phyloP scores from a whole-genome alignment of 2,888 invertebrate genomes.

The Drosophila mimetica region DNA sequence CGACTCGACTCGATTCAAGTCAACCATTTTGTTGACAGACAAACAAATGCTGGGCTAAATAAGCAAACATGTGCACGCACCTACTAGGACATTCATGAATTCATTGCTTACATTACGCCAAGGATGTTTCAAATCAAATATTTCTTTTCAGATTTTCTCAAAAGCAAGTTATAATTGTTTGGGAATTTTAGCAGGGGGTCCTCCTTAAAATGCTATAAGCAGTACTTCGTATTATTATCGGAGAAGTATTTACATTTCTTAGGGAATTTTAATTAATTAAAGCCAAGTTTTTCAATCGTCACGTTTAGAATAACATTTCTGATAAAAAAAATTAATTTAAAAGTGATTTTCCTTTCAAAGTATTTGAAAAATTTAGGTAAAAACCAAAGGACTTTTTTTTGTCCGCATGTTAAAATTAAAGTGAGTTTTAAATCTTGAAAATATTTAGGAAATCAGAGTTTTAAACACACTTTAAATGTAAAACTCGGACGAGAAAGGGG shows the following conservation, averaged over 20 bases:
- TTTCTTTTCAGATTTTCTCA: conserved; percentile 22
- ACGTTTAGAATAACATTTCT: neutral
- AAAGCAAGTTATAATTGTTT: conserved; percentile 21
- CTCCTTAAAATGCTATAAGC: too few species aligned
- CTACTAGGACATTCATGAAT: conserved; percentile 20
- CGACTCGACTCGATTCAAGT: conserved; percentile 22
- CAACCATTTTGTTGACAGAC: conserved; percentile 40
- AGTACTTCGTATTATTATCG: too few species aligned
- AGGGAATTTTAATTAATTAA: neutral
- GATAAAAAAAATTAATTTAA: neutral
- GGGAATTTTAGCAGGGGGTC: neutral
- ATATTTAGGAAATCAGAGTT: too few species aligned
- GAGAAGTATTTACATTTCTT: neutral
- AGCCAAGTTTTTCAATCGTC: neutral
- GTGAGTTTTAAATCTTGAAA: too few species aligned
- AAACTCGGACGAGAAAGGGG: too few species aligned
- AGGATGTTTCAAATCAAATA: conserved; percentile 26
- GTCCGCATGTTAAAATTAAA: too few species aligned
- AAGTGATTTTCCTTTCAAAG: neutral
- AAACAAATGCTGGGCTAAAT: conserved; percentile 27
- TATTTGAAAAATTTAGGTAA: too few species aligned
- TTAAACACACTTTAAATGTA: too few species aligned
- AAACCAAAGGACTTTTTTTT: too few species aligned
- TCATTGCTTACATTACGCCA: conserved; percentile 27
- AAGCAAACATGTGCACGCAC: conserved; percentile 24